Percentiles rank a stretch among this genome's conserved stretches.
These are phyloP conservation scores for Meta bourneti DNA, from an alignment of 2,888 invertebrate genomes.

Conservation along the genomic window DNA sequence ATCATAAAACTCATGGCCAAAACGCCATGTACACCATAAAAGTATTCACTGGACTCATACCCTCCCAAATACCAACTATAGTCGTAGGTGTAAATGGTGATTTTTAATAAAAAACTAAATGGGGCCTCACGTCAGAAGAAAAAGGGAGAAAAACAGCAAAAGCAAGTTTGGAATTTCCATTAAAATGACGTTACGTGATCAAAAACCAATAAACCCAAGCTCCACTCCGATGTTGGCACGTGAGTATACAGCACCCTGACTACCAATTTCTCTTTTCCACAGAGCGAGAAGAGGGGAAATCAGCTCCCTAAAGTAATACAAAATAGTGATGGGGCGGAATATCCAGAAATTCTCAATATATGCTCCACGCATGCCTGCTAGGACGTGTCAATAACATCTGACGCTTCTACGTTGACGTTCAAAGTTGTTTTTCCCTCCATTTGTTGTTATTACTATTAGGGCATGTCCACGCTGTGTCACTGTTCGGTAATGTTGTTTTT, in stretches of 20 bases:
- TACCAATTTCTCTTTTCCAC: slow-evolving; percentile 12
- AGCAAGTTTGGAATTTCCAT: slow-evolving; percentile 57
- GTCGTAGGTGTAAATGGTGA: neutral
- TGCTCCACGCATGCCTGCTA: neutral
- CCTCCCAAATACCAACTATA: neutral
- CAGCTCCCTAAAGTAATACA: slow-evolving; percentile 17
- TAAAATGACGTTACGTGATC: slow-evolving; percentile 70
- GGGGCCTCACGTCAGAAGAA: neutral
- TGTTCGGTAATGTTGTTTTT: slow-evolving; percentile 9
- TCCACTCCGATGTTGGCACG: neutral
- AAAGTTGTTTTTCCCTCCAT: slow-evolving; percentile 42
- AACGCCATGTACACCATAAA: too few relatives aligned
- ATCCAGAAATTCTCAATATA: slow-evolving; percentile 54
- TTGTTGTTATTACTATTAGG: slow-evolving; percentile 31
- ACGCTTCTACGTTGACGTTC: slow-evolving; percentile 33
- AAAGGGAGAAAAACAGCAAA: slow-evolving; percentile 7
- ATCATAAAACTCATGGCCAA: too few relatives aligned
- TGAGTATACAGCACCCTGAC: slow-evolving; percentile 14
- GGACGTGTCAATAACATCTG: slow-evolving; percentile 67
- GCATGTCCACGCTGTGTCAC: slow-evolving; percentile 25
- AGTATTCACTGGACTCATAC: too few relatives aligned
- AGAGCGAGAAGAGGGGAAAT: neutral
- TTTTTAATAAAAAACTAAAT: neutral
- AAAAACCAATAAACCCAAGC: slow-evolving; percentile 67
- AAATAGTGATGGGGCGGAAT: slow-evolving; percentile 3